Conservation (phyloP, 2,888 invertebrate species). For the Elmis aenea region DNA sequence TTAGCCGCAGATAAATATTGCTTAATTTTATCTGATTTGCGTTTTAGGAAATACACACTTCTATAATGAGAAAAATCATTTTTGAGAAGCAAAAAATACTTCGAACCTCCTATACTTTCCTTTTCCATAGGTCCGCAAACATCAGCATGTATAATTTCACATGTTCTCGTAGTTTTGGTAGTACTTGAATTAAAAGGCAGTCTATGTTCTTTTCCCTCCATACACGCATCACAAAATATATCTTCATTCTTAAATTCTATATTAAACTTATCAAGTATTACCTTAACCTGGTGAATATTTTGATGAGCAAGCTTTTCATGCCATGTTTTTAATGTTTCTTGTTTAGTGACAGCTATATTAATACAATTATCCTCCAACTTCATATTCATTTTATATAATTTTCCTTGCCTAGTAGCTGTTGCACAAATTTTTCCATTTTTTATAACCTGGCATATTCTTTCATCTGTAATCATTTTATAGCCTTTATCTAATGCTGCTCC, state of each 20-base stretch:
- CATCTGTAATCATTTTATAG: constrained; percentile 6
- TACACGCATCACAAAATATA: neutral
- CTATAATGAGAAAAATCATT: constrained; percentile 24
- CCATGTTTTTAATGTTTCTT: neutral
- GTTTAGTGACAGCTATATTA: neutral
- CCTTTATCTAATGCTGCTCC: constrained; percentile 21
- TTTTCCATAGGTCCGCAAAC: constrained; percentile 4
- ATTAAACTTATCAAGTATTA: no score
- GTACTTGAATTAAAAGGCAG: no score
- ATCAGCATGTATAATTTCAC: constrained; percentile 5
- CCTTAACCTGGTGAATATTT: constrained; percentile 1
- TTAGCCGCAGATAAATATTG: constrained; percentile 27
- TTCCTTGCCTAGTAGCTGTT: constrained; percentile 1
- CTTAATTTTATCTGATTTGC: constrained; percentile 23
- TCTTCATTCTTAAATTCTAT: constrained; percentile 2
- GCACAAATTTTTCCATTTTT: no score
- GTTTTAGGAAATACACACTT: constrained; percentile 22
- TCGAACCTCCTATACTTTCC: constrained; percentile 3
- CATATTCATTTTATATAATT: constrained; percentile 4
- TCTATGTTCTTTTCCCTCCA: constrained; percentile 6
- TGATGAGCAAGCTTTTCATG: constrained; percentile 1
- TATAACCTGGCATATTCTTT: no score
- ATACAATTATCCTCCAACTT: neutral
- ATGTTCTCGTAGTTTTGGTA: neutral
- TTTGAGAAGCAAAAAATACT: constrained; percentile 15